Evolutionary conservation across 2,113 vertebrate genomes (phyloP).

Genomic region (Podocnemis expansa): DNA sequence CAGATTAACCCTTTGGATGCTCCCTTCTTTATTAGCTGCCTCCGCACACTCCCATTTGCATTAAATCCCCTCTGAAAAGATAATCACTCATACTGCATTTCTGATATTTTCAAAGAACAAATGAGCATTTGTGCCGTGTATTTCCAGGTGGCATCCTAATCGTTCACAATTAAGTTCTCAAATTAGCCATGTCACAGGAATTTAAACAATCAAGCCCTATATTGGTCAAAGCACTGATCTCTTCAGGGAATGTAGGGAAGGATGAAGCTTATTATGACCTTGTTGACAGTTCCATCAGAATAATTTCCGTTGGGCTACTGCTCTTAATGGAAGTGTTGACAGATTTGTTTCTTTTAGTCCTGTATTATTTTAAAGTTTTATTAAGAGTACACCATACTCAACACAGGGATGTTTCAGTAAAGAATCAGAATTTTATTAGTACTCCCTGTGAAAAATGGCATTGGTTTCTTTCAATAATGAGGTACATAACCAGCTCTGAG

Average conservation of each 20-base stretch:
- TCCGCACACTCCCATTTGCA: constrained; percentile 15
- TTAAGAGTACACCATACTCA: constrained; percentile 64
- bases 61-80: not conserved
- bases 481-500: constrained; percentile 25
- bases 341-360: constrained; percentile 66
- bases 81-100: not conserved
- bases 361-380: constrained; percentile 71
- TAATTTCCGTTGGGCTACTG: constrained; percentile 55
- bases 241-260: constrained; percentile 47
- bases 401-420: constrained; percentile 55
- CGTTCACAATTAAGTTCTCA: constrained; percentile 48
- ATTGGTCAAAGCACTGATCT: constrained; percentile 68
- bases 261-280: constrained; percentile 49
- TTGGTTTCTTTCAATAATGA: constrained; percentile 42
- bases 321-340: constrained; percentile 61
- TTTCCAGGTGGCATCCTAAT: constrained; percentile 49
- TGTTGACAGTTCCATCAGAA: constrained; percentile 57
- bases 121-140: not conserved
- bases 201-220: constrained; percentile 70
- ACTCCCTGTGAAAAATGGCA: constrained; percentile 22
- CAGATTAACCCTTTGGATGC: constrained; percentile 11
- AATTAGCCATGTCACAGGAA: constrained; percentile 64
- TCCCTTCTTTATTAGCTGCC: not conserved
- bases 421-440: constrained; percentile 51
- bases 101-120: not conserved